Base-by-base conservation (phyloP, 2,797 vertebrate genomes). In the Rhabdomys pumilio region DNA sequence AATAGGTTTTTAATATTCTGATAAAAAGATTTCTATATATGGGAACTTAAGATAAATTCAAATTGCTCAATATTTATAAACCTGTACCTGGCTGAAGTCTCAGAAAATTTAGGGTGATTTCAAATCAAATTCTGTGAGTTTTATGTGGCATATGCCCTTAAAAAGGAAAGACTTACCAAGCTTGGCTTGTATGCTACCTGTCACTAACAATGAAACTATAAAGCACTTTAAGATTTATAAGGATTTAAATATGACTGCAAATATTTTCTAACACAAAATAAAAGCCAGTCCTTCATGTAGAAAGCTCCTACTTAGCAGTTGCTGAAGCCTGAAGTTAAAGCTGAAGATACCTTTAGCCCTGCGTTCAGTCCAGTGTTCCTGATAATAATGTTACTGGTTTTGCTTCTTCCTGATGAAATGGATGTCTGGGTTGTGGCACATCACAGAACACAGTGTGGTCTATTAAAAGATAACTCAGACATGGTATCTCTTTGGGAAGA, bases 131-230 rank as follows among this genome's bases (percentile, higher is more conserved):
- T 90, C 55, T 63, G 5, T 67, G 55, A 3, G 14, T 80, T 90
- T 93, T 83, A 93, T 87, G 80, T 92, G 77, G 4, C 67, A 19
- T 72, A 20, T 94, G 6, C 89, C 24, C 82, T 97, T 75, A 93
- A 82, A 96, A 59, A 92, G 41, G 34, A 97, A 90, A 88, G 41
- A 14, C 83, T 12, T 95, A 89, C 77, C 7, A 93, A 85, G 57
- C 92, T 87, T 55, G 81, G 24, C 77, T 91, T 85, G 72, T 26
- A 93, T 95, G 97, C 94, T 95, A 63, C 4, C 3, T 93, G 38
- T 11, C 1, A 93, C 61, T 15, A 77, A 19, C 24, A 76, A 57
- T 47, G 83, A 84, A 90, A 55, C 5, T 63, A 38, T 31, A 34
- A 80, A 72, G 34, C 38, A 95, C 47, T 59, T 79, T 87, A 44